Evolutionary conservation across 2,113 vertebrate genomes (phyloP).

Genomic region (Gila orcuttii): DNA sequence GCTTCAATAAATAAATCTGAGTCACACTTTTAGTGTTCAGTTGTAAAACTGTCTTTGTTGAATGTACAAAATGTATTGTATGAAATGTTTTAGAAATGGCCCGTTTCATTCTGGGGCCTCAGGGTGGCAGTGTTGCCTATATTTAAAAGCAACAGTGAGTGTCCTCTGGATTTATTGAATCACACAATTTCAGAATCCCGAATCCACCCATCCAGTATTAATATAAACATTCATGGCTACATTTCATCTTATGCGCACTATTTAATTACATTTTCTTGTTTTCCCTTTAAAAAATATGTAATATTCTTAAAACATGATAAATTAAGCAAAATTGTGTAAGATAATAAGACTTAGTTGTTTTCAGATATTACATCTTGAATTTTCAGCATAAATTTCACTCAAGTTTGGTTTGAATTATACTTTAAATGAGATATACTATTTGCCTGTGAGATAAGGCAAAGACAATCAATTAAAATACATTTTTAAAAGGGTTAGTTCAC

Average conservation of each 20-base stretch:
- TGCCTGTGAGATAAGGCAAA: neutral
- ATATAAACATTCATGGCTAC: neutral
- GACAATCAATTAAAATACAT: neutral
- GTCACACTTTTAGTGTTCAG: neutral
- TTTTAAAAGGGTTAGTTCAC: neutral
- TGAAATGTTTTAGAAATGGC: neutral
- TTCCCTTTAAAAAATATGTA: neutral
- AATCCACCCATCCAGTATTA: neutral
- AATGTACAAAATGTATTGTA: neutral
- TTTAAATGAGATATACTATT: neutral
- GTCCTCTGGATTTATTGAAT: neutral
- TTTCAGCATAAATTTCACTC: neutral
- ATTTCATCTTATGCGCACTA: neutral
- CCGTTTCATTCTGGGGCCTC: neutral
- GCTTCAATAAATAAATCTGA: neutral
- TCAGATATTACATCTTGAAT: neutral
- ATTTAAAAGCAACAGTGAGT: neutral
- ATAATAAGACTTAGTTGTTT: neutral
- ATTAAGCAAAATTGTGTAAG: neutral
- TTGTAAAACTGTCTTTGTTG: neutral
- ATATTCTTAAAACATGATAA: neutral
- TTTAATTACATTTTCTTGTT: neutral
- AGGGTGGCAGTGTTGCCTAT: slow-evolving; percentile 10
- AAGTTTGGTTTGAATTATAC: neutral
- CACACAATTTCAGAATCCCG: neutral